A percentile compares a stretch with the other conserved stretches of the same genome.
Conservation (phyloP, 2,888 invertebrate species). For the Cantharis lateralis region DNA sequence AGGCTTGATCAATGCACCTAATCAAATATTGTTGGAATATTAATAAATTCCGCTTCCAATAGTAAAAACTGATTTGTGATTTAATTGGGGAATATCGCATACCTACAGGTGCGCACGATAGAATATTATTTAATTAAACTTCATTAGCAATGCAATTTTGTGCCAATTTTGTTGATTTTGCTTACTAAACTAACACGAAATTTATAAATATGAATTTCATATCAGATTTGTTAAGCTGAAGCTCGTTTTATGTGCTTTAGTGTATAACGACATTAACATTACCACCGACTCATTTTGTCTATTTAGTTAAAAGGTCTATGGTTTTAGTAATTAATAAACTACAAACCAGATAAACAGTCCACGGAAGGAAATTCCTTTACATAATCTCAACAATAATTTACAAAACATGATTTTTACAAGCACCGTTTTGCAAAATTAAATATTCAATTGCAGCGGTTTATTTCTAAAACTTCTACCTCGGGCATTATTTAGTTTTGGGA, state of each 20-base stretch:
- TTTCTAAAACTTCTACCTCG: neutral
- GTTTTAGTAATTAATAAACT: conserved; percentile 4
- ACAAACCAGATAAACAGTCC: neutral
- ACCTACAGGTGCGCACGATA: neutral
- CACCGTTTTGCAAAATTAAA: neutral
- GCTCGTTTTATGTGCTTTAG: neutral
- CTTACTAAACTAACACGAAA: neutral
- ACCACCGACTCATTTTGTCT: conserved; percentile 1
- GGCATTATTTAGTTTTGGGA: neutral
- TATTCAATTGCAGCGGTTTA: neutral
- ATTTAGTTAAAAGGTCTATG: conserved; percentile 4
- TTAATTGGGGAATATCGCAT: neutral
- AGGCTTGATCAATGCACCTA: neutral
- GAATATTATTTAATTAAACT: neutral
- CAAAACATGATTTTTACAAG: neutral
- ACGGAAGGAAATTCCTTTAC: neutral
- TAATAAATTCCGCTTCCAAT: neutral
- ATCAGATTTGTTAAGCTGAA: neutral
- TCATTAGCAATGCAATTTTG: neutral
- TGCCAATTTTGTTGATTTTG: neutral
- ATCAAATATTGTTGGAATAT: neutral
- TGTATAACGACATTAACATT: neutral
- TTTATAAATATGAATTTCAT: conserved; percentile 2
- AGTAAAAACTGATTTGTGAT: neutral
- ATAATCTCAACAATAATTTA: neutral